Percentiles rank a stretch among this genome's conserved stretches.
Evolutionary conservation across 2,113 vertebrate genomes (phyloP).

Genomic region (Hassar affinis): DNA sequence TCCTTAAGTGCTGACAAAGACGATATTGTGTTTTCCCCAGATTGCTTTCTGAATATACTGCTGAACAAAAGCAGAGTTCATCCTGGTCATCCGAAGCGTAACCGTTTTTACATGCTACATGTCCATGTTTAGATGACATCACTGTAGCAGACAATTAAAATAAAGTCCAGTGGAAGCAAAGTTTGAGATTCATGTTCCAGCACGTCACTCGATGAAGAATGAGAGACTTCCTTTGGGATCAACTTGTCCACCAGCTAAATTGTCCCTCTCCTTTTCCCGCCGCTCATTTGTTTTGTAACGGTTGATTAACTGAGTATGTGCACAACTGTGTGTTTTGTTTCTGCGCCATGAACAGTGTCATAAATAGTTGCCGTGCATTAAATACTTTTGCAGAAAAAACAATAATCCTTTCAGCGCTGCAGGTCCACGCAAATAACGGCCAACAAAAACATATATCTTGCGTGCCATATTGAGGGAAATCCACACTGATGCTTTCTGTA

Average conservation of each 20-base stretch:
- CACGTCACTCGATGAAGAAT: constrained; percentile 32
- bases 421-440: constrained; percentile 65
- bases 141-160: constrained; percentile 37
- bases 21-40: constrained; percentile 76
- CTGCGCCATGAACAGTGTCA: constrained; percentile 69
- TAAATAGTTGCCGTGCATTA: constrained; percentile 75
- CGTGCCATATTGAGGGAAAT: constrained; percentile 63
- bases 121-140: constrained; percentile 58
- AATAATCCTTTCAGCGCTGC: constrained; percentile 71
- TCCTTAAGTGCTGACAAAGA: constrained; percentile 80
- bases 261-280: constrained; percentile 47
- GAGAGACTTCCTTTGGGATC: constrained; percentile 53
- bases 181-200: constrained; percentile 19
- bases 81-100: constrained; percentile 53
- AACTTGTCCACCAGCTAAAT: constrained; percentile 48
- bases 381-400: constrained; percentile 73
- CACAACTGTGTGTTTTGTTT: constrained; percentile 71
- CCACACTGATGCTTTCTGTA: constrained; percentile 67
- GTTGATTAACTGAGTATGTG: constrained; percentile 73
- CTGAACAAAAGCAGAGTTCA: constrained; percentile 66
- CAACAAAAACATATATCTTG: constrained; percentile 66
- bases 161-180: constrained; percentile 21
- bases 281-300: constrained; percentile 69
- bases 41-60: constrained; percentile 69
- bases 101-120: constrained; percentile 57